Conservation (phyloP, 2,888 invertebrate species). For the Ormyrus rosae region DNA sequence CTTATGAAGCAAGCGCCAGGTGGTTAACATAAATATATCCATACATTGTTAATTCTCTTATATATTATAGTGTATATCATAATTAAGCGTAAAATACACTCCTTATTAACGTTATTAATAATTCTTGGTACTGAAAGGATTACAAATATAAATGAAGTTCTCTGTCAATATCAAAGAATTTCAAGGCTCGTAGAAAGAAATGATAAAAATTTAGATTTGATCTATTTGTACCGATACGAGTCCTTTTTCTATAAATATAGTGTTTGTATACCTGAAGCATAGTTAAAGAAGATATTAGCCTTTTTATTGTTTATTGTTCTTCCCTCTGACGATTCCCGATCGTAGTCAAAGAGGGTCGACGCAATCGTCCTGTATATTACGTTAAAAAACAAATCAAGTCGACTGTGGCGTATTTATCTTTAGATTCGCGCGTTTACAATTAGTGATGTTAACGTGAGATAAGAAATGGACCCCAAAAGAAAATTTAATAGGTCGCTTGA, state of each 20-base stretch:
- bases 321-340: constrained; percentile 3
- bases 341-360: background rate
- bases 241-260: constrained; percentile 18
- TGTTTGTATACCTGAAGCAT: constrained; percentile 12
- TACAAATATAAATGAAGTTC: constrained; percentile 6
- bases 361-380: constrained; percentile 7
- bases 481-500: constrained; percentile 2
- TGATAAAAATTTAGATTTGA: constrained; percentile 5
- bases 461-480: background rate
- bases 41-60: constrained; percentile 41
- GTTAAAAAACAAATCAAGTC: constrained; percentile 14
- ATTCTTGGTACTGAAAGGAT: constrained; percentile 14
- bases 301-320: constrained; percentile 27
- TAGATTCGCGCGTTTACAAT: constrained; percentile 14
- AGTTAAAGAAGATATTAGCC: constrained; percentile 27
- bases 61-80: constrained; percentile 35
- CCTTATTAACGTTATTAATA: constrained; percentile 38
- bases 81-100: constrained; percentile 23
- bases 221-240: constrained; percentile 19
- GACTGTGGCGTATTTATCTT: background rate
- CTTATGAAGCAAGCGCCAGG: constrained; percentile 6
- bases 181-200: constrained; percentile 10
- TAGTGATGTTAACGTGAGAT: constrained; percentile 23
- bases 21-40: constrained; percentile 29
- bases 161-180: background rate